These are phyloP conservation scores for Candidula unifasciata DNA, from an alignment of 2,888 invertebrate genomes.

Conservation along the genomic window DNA sequence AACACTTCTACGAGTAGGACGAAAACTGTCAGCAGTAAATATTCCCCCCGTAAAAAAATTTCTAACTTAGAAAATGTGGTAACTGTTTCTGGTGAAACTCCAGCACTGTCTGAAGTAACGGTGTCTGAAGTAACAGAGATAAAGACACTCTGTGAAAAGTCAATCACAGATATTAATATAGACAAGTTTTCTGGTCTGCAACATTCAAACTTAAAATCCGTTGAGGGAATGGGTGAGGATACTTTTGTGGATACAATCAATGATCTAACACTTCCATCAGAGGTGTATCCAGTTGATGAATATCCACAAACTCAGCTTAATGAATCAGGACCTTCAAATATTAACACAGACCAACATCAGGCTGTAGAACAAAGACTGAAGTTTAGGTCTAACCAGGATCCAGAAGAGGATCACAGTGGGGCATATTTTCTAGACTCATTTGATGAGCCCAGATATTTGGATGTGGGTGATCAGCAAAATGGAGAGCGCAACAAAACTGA, in stretches of 20 bases:
- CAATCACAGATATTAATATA: too few relatives aligned
- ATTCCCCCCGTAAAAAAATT: not conserved
- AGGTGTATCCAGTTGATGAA: not conserved
- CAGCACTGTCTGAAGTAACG: too few relatives aligned
- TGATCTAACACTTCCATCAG: not conserved
- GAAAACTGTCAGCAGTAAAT: not conserved
- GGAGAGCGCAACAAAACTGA: constrained; percentile 1
- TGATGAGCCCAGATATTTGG: constrained; percentile 22
- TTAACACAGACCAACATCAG: not conserved
- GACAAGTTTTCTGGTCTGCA: too few relatives aligned
- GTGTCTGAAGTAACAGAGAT: too few relatives aligned
- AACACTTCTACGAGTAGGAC: not conserved
- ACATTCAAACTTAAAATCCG: too few relatives aligned
- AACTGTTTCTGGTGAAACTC: not conserved
- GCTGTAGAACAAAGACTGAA: not conserved
- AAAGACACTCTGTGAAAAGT: too few relatives aligned
- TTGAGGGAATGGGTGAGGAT: too few relatives aligned
- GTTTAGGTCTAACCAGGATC: not conserved
- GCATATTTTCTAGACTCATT: not conserved
- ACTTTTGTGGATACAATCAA: not conserved
- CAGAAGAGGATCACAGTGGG: not conserved
- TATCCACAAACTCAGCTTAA: not conserved
- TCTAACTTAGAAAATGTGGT: not conserved
- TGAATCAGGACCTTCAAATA: constrained; percentile 31
- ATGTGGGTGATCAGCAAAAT: constrained; percentile 6